Percentiles rank a stretch among this genome's conserved stretches.
Evolutionary conservation across 2,888 invertebrate genomes (phyloP).

Genomic region (Nymphalis polychloros): DNA sequence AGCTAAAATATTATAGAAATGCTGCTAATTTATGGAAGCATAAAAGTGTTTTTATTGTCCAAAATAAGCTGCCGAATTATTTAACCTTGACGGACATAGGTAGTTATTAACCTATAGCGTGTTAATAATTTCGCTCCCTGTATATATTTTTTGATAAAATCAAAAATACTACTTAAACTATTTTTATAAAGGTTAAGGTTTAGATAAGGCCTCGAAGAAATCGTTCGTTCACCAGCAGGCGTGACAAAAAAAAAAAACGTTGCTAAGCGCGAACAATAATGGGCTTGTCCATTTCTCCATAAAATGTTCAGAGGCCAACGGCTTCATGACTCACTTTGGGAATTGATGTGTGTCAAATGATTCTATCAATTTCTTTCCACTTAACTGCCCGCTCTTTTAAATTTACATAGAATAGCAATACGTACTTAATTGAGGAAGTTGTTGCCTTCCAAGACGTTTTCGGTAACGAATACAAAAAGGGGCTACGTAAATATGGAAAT

Average conservation of each 20-base stretch:
- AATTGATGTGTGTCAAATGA: slow-evolving; percentile 33
- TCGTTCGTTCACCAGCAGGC: slow-evolving; percentile 16
- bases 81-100: slow-evolving; percentile 26
- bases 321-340: slow-evolving; percentile 34
- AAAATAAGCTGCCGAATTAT: slow-evolving; percentile 18
- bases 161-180: slow-evolving; percentile 35
- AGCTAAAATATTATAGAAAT: not conserved
- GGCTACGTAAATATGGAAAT: not conserved
- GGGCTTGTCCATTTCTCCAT: slow-evolving; percentile 23
- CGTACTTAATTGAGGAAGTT: slow-evolving; percentile 3
- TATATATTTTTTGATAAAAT: slow-evolving; percentile 31
- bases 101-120: slow-evolving; percentile 35
- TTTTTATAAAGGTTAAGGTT: slow-evolving; percentile 37
- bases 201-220: slow-evolving; percentile 18
- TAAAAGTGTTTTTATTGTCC: not conserved
- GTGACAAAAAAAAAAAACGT: slow-evolving; percentile 18
- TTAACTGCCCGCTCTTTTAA: slow-evolving; percentile 13
- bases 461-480: not conserved
- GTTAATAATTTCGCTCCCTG: slow-evolving; percentile 24
- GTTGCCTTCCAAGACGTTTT: not conserved
- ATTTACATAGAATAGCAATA: slow-evolving; percentile 21
- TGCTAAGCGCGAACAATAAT: slow-evolving; percentile 24
- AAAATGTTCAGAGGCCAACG: slow-evolving; percentile 32
- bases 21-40: not conserved
- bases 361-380: slow-evolving; percentile 23